These are phyloP conservation scores for Calypte anna DNA, from an alignment of 2,113 vertebrate genomes.

Conservation along the genomic window DNA sequence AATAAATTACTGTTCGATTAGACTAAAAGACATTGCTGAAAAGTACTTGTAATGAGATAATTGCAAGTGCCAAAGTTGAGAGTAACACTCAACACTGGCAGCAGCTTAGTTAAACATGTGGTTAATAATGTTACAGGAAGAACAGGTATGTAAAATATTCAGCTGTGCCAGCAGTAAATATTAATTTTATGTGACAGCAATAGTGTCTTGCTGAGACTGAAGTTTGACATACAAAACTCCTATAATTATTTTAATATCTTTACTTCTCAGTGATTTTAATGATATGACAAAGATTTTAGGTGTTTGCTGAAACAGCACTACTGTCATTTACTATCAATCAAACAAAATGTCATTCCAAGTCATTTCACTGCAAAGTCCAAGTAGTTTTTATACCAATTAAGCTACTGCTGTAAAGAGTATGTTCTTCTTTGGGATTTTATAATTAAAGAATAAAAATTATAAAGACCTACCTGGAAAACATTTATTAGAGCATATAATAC, in stretches of 20 bases:
- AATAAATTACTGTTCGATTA: constrained; percentile 67
- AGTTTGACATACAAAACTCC: constrained; percentile 64
- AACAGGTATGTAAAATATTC: constrained; percentile 62
- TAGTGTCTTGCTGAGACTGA: constrained; percentile 72
- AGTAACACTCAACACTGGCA: constrained; percentile 59
- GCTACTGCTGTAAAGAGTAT: background rate
- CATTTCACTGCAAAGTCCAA: constrained; percentile 26
- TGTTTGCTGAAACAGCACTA: constrained; percentile 72
- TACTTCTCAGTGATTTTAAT: constrained; percentile 69
- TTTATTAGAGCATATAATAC: background rate
- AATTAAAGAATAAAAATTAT: background rate
- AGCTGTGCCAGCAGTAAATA: constrained; percentile 58
- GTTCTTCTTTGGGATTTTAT: background rate
- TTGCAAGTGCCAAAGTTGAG: constrained; percentile 63
- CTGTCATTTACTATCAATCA: constrained; percentile 56
- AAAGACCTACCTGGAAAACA: background rate
- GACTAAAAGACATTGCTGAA: constrained; percentile 66
- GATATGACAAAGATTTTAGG: constrained; percentile 66
- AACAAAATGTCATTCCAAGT: constrained; percentile 62
- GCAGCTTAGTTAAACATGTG: constrained; percentile 73
- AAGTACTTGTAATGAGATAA: constrained; percentile 63
- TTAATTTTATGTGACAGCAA: constrained; percentile 77
- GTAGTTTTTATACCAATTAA: constrained; percentile 44
- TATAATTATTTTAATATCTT: constrained; percentile 74
- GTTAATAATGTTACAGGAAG: constrained; percentile 70